phyloP scores from a whole-genome alignment of 2,797 vertebrate genomes.

The Hydrophis major region DNA sequence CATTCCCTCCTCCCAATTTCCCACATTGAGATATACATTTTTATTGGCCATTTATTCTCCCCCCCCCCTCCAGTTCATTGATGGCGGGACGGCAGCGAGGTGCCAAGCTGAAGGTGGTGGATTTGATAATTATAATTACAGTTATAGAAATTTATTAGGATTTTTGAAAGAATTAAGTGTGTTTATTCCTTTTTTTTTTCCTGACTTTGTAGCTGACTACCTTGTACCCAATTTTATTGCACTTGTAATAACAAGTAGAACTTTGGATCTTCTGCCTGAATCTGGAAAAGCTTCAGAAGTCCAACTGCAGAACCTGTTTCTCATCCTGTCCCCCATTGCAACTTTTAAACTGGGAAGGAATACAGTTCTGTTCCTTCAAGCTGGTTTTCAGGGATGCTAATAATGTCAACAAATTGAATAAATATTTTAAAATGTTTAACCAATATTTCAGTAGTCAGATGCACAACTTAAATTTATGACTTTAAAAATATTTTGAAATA shows the following conservation, averaged over 20 bases:
- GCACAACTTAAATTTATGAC: background rate
- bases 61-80: background rate
- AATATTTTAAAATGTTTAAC: background rate
- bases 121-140: background rate
- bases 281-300: background rate
- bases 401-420: background rate
- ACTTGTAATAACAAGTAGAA: background rate
- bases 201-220: background rate
- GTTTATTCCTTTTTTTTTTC: background rate
- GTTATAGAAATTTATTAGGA: background rate
- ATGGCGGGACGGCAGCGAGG: background rate
- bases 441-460: background rate
- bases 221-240: background rate
- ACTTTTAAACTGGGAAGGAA: background rate
- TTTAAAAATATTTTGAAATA: background rate
- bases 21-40: background rate
- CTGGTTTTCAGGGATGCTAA: background rate
- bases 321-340: background rate
- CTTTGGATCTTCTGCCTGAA: background rate
- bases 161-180: background rate
- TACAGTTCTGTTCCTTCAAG: background rate
- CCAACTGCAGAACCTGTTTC: background rate
- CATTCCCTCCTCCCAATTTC: background rate
- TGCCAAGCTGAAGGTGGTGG: background rate
- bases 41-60: background rate